Base-by-base conservation (phyloP, 2,888 invertebrate species). In the Muscina levida region DNA sequence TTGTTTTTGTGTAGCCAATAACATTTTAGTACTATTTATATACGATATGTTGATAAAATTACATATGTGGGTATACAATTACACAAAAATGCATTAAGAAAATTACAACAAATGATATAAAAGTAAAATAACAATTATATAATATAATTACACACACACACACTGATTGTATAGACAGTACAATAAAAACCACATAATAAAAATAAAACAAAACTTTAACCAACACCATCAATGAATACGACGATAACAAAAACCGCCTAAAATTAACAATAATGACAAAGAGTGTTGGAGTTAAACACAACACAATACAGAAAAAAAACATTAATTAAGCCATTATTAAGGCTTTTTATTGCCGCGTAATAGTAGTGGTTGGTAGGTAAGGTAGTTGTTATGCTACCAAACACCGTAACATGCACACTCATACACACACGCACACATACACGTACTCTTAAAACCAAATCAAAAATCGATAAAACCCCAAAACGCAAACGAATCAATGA, bases 241-340 rank as follows among this genome's bases (percentile, higher is more conserved):
- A 17, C 26, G n/a, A n/a, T n/a, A n/a, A n/a, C n/a, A 67, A 59
- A 6, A 72, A 17, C 11, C 11, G 59, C 8, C 37, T 37, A 39
- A 59, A 59, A 39, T 39, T 59, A 59, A 59, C 59, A 19, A 31
- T 31, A 37, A 57, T 15, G 37, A 37, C 19, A 11, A 31, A 59
- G n/a, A 22, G 8, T 53, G 39, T 39, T 31, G 10, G n/a, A n/a
- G n/a, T n/a, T n/a, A n/a, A n/a, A n/a, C n/a, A n/a, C n/a, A n/a
- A n/a, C n/a, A n/a, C n/a, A 39, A n/a, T 59, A 17, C 31, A 59
- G 24, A 19, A 8, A 44, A 10, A 44, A n/a, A 17, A 53, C 65
- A 68, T 73, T 73, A 73, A 78, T 78, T 73, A 77, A 68, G 62
- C 67, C 19, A 72, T 73, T 67, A 48, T 68, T 39, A 39, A 37